Base-by-base conservation (phyloP, 1,140 invertebrate species). In the Campoletis sonorensis region DNA sequence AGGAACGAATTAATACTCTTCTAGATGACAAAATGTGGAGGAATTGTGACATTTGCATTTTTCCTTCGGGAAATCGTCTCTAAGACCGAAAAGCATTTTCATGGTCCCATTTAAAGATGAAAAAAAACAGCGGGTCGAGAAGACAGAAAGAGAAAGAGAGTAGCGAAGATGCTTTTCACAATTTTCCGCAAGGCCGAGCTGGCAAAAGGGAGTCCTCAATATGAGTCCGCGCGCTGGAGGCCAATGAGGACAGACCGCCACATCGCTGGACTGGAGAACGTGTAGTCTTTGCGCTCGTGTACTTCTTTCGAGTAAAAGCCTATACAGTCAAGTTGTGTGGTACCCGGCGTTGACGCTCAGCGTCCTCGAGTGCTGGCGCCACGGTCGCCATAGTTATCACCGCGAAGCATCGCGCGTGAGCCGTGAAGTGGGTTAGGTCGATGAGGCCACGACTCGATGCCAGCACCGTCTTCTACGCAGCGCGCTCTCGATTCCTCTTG, bases 401-500 rank as follows among this genome's bases (percentile, higher is more conserved):
- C 72, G 51, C 49, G 84, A 67, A 81, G 83, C 82, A 84, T 84
- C 85, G 75, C 61, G 61, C 54, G 72, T 54, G 75, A 11, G 54
- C 27, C 73, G 72, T 83, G 82, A 89, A 89, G 88, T 89, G 88
- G 89, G 88, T 89, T 89, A 89, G 88, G 89, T 89, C 89, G 89
- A 90, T 88, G 88, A 88, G 87, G 83, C 88, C 85, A 88, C 87
- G 82, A 86, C 73, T 61, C 85, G 85, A 84, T 85, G 82, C 82
- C 79, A 81, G 72, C 76, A 68, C 45, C 87, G 82, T 68, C 83
- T 82, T 87, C 86, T 89, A 88, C 87, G 88, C 88, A 89, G 86
- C 88, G 86, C 88, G 84, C 78, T 89, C 84, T 89, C 84, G 82
- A 88, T 88, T 87, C 84, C 75, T 83, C 51, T 76, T 80, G 67